Conservation (phyloP, 35 echinoderm and acorn worm genomes). For the Amphiura filiformis region DNA sequence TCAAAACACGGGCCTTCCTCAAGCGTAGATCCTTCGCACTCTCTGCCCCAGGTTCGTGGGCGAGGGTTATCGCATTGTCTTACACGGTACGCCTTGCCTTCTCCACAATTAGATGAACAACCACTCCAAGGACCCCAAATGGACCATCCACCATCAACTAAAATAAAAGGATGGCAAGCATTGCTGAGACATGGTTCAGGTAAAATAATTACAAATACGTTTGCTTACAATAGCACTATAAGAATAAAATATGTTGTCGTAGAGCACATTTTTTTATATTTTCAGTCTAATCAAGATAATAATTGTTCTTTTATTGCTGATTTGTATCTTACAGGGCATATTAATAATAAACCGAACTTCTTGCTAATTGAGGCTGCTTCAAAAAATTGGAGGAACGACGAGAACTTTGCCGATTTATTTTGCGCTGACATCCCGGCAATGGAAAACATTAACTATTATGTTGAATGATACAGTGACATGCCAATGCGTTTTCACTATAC, state of each 20-base stretch:
- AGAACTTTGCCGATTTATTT: too few species aligned
- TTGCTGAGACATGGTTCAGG: neutral
- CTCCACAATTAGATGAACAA: constrained; percentile 80
- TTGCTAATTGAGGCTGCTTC: too few species aligned
- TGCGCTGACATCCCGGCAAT: too few species aligned
- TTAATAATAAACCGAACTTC: too few species aligned
- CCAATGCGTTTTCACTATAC: too few species aligned
- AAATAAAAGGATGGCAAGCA: constrained; percentile 1
- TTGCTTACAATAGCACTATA: neutral
- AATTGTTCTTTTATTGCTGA: too few species aligned
- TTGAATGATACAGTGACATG: too few species aligned
- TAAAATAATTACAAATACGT: neutral
- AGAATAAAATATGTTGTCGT: neutral
- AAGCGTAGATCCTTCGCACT: constrained; percentile 41
- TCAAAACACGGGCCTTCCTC: constrained; percentile 78
- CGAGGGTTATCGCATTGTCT: constrained; percentile 66
- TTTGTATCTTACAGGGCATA: too few species aligned
- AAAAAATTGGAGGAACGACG: too few species aligned
- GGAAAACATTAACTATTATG: too few species aligned
- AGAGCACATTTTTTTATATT: neutral
- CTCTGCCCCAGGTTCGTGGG: constrained; percentile 50
- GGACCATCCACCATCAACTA: constrained; percentile 83
- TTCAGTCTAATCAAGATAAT: too few species aligned
- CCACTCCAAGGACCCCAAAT: constrained; percentile 73
- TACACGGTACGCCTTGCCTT: constrained; percentile 53